phyloP scores from a whole-genome alignment of 1,140 invertebrate genomes.

The Bombus sibiricus region DNA sequence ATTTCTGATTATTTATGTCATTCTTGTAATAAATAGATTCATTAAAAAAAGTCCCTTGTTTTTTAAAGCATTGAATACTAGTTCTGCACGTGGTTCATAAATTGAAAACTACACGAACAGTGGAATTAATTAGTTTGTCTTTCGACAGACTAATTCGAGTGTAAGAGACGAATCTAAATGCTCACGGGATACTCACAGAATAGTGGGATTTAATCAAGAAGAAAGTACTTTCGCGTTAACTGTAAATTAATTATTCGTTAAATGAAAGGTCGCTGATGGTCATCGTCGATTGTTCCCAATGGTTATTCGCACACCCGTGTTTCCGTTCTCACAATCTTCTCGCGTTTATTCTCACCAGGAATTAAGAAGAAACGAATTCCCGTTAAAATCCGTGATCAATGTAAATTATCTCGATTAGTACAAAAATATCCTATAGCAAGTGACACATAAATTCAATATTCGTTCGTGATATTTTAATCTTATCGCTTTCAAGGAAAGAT shows the following conservation, averaged over 20 bases:
- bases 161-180: background rate
- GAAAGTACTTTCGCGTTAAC: slow-evolving; percentile 11
- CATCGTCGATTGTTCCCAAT: slow-evolving; percentile 48
- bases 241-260: slow-evolving; percentile 7
- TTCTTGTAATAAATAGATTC: too few relatives aligned
- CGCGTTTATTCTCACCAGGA: background rate
- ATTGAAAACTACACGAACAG: too few relatives aligned
- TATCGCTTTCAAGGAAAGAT: background rate
- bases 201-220: background rate
- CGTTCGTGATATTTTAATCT: slow-evolving; percentile 16
- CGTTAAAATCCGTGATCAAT: slow-evolving; percentile 18
- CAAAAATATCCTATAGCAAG: too few relatives aligned
- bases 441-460: background rate
- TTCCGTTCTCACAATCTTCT: slow-evolving; percentile 70
- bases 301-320: slow-evolving; percentile 54
- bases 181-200: background rate
- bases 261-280: slow-evolving; percentile 29
- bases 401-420: background rate
- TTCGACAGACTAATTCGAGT: background rate
- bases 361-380: slow-evolving; percentile 2
- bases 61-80: too few relatives aligned
- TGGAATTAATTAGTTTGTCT: too few relatives aligned
- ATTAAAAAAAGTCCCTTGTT: too few relatives aligned
- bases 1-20: too few relatives aligned
- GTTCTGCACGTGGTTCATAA: too few relatives aligned